Evolutionary conservation across 53 echinoderm and acorn worm species (phyloP).

Genomic region (Holothuria scabra): DNA sequence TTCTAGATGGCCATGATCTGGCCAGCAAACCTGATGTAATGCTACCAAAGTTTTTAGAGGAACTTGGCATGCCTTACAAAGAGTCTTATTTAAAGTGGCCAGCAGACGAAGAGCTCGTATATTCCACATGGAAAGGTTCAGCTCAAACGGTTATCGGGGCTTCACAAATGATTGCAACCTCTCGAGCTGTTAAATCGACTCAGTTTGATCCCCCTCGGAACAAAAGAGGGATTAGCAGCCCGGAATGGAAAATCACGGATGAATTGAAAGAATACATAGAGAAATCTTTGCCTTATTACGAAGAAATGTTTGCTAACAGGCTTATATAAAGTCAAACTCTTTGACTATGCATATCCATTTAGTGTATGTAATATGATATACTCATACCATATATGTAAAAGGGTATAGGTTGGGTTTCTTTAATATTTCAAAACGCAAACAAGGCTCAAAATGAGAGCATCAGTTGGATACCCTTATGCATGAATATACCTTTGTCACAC

Average conservation of each 20-base stretch:
- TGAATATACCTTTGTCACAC: too few relatives aligned
- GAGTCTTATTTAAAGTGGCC: slow-evolving; percentile 15
- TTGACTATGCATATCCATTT: too few relatives aligned
- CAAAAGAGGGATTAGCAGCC: slow-evolving; percentile 1
- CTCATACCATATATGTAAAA: too few relatives aligned
- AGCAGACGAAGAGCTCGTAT: not conserved
- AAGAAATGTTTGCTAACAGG: slow-evolving; percentile 33
- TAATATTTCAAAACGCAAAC: too few relatives aligned
- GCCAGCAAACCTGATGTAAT: slow-evolving; percentile 21
- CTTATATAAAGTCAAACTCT: not conserved
- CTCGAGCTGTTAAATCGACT: slow-evolving; percentile 9
- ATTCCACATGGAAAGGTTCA: slow-evolving; percentile 16
- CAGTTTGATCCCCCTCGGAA: slow-evolving; percentile 8
- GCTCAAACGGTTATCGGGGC: not conserved
- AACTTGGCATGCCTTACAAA: slow-evolving; percentile 23
- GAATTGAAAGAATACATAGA: slow-evolving; percentile 24
- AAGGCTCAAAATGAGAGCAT: too few relatives aligned
- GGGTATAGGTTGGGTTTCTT: too few relatives aligned
- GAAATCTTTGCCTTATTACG: slow-evolving; percentile 4
- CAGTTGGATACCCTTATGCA: too few relatives aligned
- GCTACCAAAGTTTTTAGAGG: slow-evolving; percentile 20
- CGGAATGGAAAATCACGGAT: slow-evolving; percentile 11
- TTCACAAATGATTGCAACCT: not conserved
- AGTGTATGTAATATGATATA: too few relatives aligned
- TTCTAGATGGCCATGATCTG: slow-evolving; percentile 32